Evolutionary conservation across 2,888 invertebrate genomes (phyloP).

Genomic region (Nasonia oneida): DNA sequence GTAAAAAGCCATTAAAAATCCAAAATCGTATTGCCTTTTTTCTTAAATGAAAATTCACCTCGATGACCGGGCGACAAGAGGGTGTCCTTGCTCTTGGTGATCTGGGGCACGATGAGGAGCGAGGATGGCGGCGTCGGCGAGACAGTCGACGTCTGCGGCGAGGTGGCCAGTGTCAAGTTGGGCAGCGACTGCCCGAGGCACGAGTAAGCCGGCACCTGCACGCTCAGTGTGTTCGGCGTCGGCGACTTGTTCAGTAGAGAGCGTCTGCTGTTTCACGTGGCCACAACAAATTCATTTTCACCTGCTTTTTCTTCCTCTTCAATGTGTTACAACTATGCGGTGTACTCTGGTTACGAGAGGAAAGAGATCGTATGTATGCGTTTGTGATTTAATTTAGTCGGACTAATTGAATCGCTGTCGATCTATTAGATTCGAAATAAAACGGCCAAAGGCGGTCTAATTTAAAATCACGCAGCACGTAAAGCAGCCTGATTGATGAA

Average conservation of each 20-base stretch:
- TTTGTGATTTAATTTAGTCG: background rate
- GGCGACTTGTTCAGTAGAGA: slow-evolving; percentile 78
- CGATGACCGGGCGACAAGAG: slow-evolving; percentile 78
- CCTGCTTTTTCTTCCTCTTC: background rate
- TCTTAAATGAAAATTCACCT: slow-evolving; percentile 71
- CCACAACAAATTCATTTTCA: slow-evolving; percentile 12
- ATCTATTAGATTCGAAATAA: background rate
- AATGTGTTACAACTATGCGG: background rate
- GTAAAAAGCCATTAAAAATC: background rate
- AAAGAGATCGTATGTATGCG: background rate
- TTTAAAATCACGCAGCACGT: background rate
- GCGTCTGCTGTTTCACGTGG: slow-evolving; percentile 71
- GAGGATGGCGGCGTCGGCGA: slow-evolving; percentile 78
- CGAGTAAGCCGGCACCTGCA: slow-evolving; percentile 84
- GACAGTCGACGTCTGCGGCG: slow-evolving; percentile 77
- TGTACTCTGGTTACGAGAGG: background rate
- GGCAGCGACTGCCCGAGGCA: slow-evolving; percentile 90
- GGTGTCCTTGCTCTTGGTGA: slow-evolving; percentile 78
- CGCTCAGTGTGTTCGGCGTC: slow-evolving; percentile 87
- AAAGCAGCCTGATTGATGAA: background rate
- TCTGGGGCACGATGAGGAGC: slow-evolving; percentile 78
- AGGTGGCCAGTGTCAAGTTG: slow-evolving; percentile 82
- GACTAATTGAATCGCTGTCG: background rate
- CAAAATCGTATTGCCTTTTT: slow-evolving; percentile 57
- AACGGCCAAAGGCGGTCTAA: background rate